Evolutionary conservation across 35 echinoderm and acorn worm genomes (phyloP), one percentile per base, ranked within the genome.

Genomic region (Acanthaster planci): DNA sequence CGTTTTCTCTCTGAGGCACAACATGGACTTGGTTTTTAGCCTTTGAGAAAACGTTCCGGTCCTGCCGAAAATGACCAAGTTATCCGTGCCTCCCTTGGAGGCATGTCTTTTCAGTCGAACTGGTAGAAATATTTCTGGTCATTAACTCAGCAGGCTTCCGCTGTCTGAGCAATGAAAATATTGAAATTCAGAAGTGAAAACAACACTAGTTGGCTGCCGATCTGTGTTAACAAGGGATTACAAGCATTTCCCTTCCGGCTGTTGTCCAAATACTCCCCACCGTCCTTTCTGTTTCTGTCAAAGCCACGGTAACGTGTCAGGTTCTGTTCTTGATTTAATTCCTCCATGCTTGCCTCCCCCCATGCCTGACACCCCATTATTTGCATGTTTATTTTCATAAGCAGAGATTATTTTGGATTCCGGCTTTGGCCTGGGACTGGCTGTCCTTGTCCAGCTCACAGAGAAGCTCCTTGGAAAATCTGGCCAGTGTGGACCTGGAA

Each of bases 211-310:
- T 34, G 23, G 64, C 18, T 14, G 34, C 26, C 64, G 30, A 72
- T 26, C 64, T 72, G 64, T 72, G 64, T 16, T 72, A 72, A 72
- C 64, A 72, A 72, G 26, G 29, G 64, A 72, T 72, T 72, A 72
- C 64, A 72, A 72, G 64, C 42, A 34, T 72, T n/a, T 12, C 64
- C 64, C 64, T 72, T 34, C 64, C 34, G 64, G 64, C 2, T 14
- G 14, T 72, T 72, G 34, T 36, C 26, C 64, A 72, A 72, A 34
- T 7, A 72, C 26, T 26, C 30, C 29, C 23, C 30, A 26, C 34
- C 26, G 0, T 26, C 64, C 19, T 26, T n/a, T 72, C 34, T 29
- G 23, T 72, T 72, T 10, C 30, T 10, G 34, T 72, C n/a, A n/a
- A n/a, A 72, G 42, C 42, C 42, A 47, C 12, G 4, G 4, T 47